phyloP scores from a whole-genome alignment of 2,113 vertebrate genomes.

The Ornithorhynchus anatinus region DNA sequence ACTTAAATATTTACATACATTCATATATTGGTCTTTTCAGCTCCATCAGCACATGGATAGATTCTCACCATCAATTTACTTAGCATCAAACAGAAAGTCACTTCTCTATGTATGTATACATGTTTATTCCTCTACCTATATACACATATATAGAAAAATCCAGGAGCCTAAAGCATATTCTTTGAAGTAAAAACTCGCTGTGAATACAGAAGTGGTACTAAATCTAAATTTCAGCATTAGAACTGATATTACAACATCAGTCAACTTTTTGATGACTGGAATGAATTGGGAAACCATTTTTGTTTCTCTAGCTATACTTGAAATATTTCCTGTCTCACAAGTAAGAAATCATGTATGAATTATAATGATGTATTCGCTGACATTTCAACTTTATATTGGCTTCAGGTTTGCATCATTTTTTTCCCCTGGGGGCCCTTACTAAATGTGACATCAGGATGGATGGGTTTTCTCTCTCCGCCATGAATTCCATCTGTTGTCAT shows the following conservation, averaged over 20 bases:
- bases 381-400: slow-evolving; percentile 48
- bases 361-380: slow-evolving; percentile 24
- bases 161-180: background rate
- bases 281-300: slow-evolving; percentile 9
- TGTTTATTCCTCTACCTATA: too few species aligned
- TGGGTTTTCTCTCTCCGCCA: slow-evolving; percentile 42
- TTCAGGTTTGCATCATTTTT: slow-evolving; percentile 50
- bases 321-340: slow-evolving; percentile 41
- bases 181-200: background rate
- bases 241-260: too few species aligned
- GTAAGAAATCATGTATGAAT: slow-evolving; percentile 25
- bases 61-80: too few species aligned
- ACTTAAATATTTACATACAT: too few species aligned
- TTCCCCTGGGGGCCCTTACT: slow-evolving; percentile 58
- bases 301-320: background rate
- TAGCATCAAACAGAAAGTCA: too few species aligned
- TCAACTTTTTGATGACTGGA: background rate
- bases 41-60: too few species aligned
- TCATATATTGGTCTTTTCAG: too few species aligned
- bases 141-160: too few species aligned
- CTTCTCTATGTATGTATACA: too few species aligned
- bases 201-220: background rate
- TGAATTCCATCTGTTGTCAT: slow-evolving; percentile 68
- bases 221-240: slow-evolving; percentile 2
- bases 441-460: slow-evolving; percentile 56